A percentile compares a stretch with the other conserved stretches of the same genome.
These are phyloP conservation scores for Entomobrya proxima DNA, from an alignment of 2,888 invertebrate genomes.

Conservation along the genomic window DNA sequence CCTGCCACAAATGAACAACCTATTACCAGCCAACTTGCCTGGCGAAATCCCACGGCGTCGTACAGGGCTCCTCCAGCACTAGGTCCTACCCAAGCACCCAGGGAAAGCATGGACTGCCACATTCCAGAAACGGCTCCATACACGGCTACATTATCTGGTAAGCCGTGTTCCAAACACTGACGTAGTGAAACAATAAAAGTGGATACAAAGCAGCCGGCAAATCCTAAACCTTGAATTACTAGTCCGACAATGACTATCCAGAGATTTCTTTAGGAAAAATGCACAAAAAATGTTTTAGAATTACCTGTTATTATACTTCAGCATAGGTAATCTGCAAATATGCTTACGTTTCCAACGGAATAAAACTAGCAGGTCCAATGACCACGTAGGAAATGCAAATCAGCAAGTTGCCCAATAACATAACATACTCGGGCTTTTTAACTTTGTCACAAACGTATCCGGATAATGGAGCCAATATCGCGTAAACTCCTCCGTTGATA, in stretches of 20 bases:
- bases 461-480: constrained; percentile 86
- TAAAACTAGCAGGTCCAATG: constrained; percentile 88
- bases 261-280: constrained; percentile 79
- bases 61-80: constrained; percentile 83
- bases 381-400: constrained; percentile 84
- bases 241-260: constrained; percentile 85
- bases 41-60: constrained; percentile 85
- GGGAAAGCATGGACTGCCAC: constrained; percentile 92
- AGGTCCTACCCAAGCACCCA: constrained; percentile 91
- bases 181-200: constrained; percentile 88
- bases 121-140: constrained; percentile 92
- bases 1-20: constrained; percentile 83
- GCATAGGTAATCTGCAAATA: background rate
- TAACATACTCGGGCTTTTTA: constrained; percentile 83
- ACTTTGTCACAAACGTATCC: constrained; percentile 88
- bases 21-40: constrained; percentile 85
- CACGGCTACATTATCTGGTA: constrained; percentile 90
- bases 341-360: constrained; percentile 83
- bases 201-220: constrained; percentile 89
- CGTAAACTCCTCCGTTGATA: constrained; percentile 89
- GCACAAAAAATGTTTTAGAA: background rate
- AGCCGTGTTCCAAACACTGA: constrained; percentile 79
- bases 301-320: background rate
- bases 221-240: constrained; percentile 88
- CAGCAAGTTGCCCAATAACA: constrained; percentile 83